These are phyloP conservation scores for Protonibea diacanthus DNA, from an alignment of 2,797 vertebrate species.

Conservation along the genomic window DNA sequence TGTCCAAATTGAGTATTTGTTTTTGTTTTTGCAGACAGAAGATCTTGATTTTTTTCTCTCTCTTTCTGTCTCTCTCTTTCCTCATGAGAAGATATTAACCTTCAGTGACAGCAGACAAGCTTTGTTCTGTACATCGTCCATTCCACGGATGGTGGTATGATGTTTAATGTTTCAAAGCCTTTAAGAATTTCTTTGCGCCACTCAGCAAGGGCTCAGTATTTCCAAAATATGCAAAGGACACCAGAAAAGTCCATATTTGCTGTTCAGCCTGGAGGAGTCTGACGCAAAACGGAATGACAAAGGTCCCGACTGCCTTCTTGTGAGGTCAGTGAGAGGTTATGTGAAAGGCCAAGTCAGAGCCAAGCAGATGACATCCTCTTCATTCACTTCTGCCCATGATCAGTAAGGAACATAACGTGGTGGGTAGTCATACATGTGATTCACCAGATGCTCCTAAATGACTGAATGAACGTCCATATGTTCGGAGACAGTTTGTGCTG, in stretches of 20 bases:
- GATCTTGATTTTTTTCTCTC: neutral
- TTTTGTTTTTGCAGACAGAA: neutral
- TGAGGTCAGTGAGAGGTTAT: constrained; percentile 31
- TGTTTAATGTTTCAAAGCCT: neutral
- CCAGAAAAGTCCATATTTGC: neutral
- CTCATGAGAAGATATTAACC: neutral
- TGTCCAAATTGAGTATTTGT: neutral
- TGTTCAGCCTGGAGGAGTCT: neutral
- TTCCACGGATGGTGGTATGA: no score
- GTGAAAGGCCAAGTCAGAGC: constrained; percentile 20
- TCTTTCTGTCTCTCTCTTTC: neutral
- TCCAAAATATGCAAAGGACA: neutral
- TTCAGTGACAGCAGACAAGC: neutral
- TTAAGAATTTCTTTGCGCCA: neutral
- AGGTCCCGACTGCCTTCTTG: neutral
- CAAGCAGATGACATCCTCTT: constrained; percentile 40
- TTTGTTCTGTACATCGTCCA: neutral
- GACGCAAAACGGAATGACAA: constrained; percentile 8
- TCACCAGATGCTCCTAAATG: constrained; percentile 47
- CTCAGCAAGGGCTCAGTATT: neutral
- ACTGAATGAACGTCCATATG: constrained; percentile 44
- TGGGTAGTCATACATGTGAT: constrained; percentile 39
- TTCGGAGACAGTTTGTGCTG: constrained; percentile 19
- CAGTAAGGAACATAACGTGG: constrained; percentile 13
- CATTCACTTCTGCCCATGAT: constrained; percentile 23